Percentiles rank a stretch among this genome's conserved stretches.
Evolutionary conservation across 2,113 vertebrate genomes (phyloP).

Genomic region (Corydoras sp.): DNA sequence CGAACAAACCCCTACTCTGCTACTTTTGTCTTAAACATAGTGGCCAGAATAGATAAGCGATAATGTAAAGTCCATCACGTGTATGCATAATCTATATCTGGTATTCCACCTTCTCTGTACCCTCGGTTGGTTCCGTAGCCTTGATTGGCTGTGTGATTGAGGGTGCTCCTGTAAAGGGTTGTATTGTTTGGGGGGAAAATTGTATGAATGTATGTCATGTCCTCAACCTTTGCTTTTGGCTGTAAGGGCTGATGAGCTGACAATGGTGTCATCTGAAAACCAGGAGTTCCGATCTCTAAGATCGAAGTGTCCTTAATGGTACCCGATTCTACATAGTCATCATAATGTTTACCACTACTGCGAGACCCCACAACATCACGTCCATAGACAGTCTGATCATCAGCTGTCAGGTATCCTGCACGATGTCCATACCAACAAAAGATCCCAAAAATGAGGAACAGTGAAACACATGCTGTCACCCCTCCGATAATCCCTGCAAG

Average conservation of each 20-base stretch:
- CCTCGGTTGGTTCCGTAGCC: slow-evolving; percentile 80
- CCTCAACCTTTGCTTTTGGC: slow-evolving; percentile 70
- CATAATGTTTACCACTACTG: slow-evolving; percentile 70
- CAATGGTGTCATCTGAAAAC: slow-evolving; percentile 85
- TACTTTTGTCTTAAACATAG: slow-evolving; percentile 45
- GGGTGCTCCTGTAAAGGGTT: slow-evolving; percentile 74
- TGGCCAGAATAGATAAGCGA: slow-evolving; percentile 38
- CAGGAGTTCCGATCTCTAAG: slow-evolving; percentile 82
- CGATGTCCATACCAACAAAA: slow-evolving; percentile 87
- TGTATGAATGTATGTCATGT: slow-evolving; percentile 86
- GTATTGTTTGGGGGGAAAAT: slow-evolving; percentile 89
- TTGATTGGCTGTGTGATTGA: slow-evolving; percentile 51
- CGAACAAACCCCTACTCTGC: slow-evolving; percentile 50
- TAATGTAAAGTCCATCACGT: slow-evolving; percentile 68
- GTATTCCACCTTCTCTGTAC: slow-evolving; percentile 84
- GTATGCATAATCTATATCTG: slow-evolving; percentile 84
- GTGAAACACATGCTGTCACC: slow-evolving; percentile 79
- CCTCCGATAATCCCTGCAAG: slow-evolving; percentile 85
- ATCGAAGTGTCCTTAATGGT: slow-evolving; percentile 94
- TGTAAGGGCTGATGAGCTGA: slow-evolving; percentile 75
- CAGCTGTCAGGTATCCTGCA: slow-evolving; percentile 73
- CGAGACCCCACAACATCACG: slow-evolving; percentile 54
- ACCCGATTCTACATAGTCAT: slow-evolving; percentile 85
- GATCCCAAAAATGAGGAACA: slow-evolving; percentile 80
- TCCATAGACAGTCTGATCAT: slow-evolving; percentile 65